phyloP scores from a whole-genome alignment of 2,797 vertebrate species.

The Anniella stebbinsi region DNA sequence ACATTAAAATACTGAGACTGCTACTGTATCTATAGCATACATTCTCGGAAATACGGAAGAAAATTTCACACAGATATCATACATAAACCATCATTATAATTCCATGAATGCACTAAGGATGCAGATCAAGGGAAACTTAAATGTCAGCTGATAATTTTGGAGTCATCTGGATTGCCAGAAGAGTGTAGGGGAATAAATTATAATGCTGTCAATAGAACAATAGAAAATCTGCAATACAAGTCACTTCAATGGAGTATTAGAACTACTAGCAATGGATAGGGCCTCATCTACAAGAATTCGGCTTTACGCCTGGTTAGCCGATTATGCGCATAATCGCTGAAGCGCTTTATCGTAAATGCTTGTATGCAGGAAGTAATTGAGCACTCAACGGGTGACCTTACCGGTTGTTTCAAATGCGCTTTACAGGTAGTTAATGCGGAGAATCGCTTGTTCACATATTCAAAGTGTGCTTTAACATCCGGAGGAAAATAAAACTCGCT shows the following conservation, averaged over 20 bases:
- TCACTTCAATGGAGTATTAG: not conserved
- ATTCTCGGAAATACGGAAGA: not conserved
- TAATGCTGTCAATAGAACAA: not conserved
- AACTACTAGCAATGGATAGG: not conserved
- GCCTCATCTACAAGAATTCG: too few relatives aligned
- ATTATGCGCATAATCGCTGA: too few relatives aligned
- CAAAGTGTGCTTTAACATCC: too few relatives aligned
- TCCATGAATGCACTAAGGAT: not conserved
- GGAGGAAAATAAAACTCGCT: too few relatives aligned
- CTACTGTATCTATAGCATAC: not conserved
- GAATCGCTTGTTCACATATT: too few relatives aligned
- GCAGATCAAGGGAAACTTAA: not conserved
- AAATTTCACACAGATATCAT: not conserved
- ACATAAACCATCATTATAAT: not conserved
- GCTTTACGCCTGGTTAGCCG: too few relatives aligned
- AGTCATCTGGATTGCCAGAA: not conserved
- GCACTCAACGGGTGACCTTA: too few relatives aligned
- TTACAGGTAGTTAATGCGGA: too few relatives aligned
- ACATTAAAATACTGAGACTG: not conserved
- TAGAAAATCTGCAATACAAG: not conserved
- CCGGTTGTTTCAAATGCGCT: too few relatives aligned
- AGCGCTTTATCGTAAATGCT: too few relatives aligned
- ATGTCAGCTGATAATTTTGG: not conserved
- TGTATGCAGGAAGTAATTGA: too few relatives aligned
- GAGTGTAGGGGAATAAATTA: not conserved